Evolutionary conservation across 2,113 vertebrate species (phyloP), one percentile per base, ranked within the genome.

Genomic region (Paralichthys olivaceus): DNA sequence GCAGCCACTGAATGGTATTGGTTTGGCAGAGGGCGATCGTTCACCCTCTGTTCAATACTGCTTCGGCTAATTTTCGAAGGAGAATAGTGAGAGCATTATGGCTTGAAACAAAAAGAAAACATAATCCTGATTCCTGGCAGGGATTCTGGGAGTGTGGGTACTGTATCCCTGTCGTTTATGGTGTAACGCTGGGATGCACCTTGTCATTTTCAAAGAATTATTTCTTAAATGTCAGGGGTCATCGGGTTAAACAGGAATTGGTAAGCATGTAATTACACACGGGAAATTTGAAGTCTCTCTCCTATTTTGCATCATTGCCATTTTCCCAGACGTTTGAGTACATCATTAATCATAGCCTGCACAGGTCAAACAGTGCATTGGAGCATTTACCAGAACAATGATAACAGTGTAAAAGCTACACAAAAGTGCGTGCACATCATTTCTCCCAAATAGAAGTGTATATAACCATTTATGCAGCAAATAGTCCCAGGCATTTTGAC

Each of bases 181-280:
- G 54, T 75, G 55, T 76, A 67, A 80, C 76, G 66, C 68, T 71
- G 59, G 43, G 66, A 43, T 75, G 53, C 82, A 75, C 66, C 22
- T 85, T 62, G 59, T 62, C 15, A 62, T 40, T 43, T 9, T 89
- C 83, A 86, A 81, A 19, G 19, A 49, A 49, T 49, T 53, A 1
- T 53, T 53, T 63, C 70, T 45, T 64, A 76, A 85, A 70, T 49
- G 28, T 89, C 71, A 79, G 70, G 60, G 62, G 53, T 34, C 49
- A 54, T 65, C 83, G 69, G 62, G 81, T 72, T 37, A 75, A 90
- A 82, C 84, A 87, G 82, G 79, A 90, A 79, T 69, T 71, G 84
- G 78, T 86, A 82, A 79, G 59, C 54, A 64, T 74, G 79, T 85
- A 87, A 88, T 89, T 81, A 64, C 72, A 66, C 69, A 72, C 71